A percentile compares a stretch with the other conserved stretches of the same genome.
These are phyloP conservation scores for Crocallis elinguaria DNA, from an alignment of 2,888 invertebrate genomes.

Conservation along the genomic window DNA sequence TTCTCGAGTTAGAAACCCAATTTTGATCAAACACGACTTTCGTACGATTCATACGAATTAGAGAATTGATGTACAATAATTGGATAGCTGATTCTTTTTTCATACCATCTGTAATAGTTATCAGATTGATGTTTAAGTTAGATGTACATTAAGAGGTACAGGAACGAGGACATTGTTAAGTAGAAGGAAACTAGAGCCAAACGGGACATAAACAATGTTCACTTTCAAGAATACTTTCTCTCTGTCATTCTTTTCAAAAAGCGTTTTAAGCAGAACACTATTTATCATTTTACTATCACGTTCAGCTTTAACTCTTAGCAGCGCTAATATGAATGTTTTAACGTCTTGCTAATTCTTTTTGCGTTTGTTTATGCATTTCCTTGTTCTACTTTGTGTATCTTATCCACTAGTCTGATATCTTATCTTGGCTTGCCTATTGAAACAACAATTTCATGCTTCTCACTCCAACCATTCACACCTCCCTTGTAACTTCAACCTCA, in stretches of 20 bases:
- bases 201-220: neutral
- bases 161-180: neutral
- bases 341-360: neutral
- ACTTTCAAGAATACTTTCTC: slow-evolving; percentile 7
- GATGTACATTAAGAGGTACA: neutral
- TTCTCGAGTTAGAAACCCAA: neutral
- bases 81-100: neutral
- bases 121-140: too few relatives aligned
- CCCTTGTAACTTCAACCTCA: neutral
- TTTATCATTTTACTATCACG: neutral
- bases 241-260: neutral
- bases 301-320: neutral
- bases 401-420: slow-evolving; percentile 45
- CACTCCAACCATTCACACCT: slow-evolving; percentile 13
- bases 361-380: slow-evolving; percentile 53
- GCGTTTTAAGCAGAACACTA: neutral
- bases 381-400: slow-evolving; percentile 70
- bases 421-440: slow-evolving; percentile 19
- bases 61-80: neutral
- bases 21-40: neutral
- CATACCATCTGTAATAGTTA: neutral
- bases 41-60: too few relatives aligned
- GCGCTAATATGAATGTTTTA: neutral
- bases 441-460: slow-evolving; percentile 31
- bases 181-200: neutral